Conservation (phyloP, 2,888 invertebrate genomes). For the Unio pictorum region DNA sequence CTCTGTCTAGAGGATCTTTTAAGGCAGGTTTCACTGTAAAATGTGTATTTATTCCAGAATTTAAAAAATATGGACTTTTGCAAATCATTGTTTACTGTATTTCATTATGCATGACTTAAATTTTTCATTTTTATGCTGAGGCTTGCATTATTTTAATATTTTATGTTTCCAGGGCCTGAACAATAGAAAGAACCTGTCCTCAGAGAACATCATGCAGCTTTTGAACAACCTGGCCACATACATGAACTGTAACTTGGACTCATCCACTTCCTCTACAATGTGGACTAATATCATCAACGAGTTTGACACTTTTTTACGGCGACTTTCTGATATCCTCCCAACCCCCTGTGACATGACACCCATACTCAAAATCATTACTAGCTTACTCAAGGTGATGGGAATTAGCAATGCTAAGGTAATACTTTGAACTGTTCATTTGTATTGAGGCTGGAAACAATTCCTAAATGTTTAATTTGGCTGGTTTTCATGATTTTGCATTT, state of each 20-base stretch:
- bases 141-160: too few relatives aligned
- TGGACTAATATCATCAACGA: slow-evolving; percentile 89
- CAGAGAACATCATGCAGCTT: slow-evolving; percentile 80
- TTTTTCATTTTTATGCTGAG: too few relatives aligned
- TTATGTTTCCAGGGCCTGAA: slow-evolving; percentile 76
- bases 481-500: too few relatives aligned
- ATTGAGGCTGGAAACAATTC: neutral
- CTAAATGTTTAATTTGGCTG: too few relatives aligned
- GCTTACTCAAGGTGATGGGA: slow-evolving; percentile 85
- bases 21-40: too few relatives aligned
- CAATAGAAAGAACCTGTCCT: slow-evolving; percentile 82
- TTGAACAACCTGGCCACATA: slow-evolving; percentile 94
- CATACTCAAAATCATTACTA: slow-evolving; percentile 71
- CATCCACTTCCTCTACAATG: slow-evolving; percentile 81
- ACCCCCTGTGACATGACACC: slow-evolving; percentile 70
- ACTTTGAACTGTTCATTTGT: neutral
- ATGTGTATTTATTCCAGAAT: too few relatives aligned
- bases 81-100: too few relatives aligned
- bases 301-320: slow-evolving; percentile 88
- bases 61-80: too few relatives aligned
- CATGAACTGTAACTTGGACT: slow-evolving; percentile 86
- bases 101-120: too few relatives aligned
- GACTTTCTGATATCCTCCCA: slow-evolving; percentile 64
- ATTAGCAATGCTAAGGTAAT: slow-evolving; percentile 85
- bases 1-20: too few relatives aligned